phyloP scores from a whole-genome alignment of 1,140 invertebrate genomes.

The Lepidurus arcticus region DNA sequence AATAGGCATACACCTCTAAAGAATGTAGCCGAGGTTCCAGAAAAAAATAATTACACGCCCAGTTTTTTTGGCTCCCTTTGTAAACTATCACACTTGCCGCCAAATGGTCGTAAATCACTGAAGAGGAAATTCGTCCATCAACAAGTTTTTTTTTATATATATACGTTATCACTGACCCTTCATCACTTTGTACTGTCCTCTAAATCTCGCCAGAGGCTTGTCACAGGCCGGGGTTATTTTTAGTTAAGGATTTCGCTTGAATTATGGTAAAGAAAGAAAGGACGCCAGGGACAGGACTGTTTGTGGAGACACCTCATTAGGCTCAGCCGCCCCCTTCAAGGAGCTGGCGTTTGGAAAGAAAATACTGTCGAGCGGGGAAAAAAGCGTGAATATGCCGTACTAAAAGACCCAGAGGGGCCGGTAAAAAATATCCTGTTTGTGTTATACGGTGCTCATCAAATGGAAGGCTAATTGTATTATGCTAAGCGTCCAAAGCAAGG shows the following conservation, averaged over 20 bases:
- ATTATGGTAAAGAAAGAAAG: background rate
- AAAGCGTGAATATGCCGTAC: background rate
- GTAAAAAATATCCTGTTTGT: background rate
- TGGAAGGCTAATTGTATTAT: conserved; percentile 11
- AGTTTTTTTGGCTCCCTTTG: background rate
- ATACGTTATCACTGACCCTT: background rate
- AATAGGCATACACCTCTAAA: no score
- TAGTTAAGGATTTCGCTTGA: background rate
- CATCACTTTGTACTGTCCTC: background rate
- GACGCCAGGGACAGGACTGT: background rate
- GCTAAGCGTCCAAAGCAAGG: background rate
- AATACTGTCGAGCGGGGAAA: background rate
- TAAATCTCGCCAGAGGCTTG: background rate
- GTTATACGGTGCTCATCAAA: background rate
- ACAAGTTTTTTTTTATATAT: no score
- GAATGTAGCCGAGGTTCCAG: no score
- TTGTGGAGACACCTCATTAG: conserved; percentile 13
- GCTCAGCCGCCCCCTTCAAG: background rate
- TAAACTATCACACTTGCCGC: background rate
- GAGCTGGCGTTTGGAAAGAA: conserved; percentile 1
- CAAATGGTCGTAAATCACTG: background rate
- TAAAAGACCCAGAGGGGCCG: background rate
- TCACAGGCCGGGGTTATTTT: background rate
- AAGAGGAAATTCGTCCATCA: background rate
- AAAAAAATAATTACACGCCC: no score